These are phyloP conservation scores for Congeria kusceri DNA, from an alignment of 2,888 invertebrate species.

Conservation along the genomic window DNA sequence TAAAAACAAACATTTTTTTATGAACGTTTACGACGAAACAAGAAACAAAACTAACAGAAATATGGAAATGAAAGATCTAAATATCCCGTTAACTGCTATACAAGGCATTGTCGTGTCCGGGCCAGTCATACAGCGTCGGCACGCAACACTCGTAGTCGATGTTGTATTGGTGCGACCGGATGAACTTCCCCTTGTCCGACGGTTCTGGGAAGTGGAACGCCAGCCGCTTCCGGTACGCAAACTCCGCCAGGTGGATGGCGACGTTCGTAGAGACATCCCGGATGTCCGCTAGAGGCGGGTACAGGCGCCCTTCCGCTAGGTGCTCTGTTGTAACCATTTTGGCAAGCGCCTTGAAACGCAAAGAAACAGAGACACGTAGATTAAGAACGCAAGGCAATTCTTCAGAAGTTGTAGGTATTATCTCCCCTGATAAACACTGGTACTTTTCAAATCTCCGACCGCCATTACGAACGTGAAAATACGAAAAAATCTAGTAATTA, in stretches of 20 bases:
- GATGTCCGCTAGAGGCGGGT: constrained; percentile 96
- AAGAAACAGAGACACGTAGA: too few species aligned
- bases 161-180: constrained; percentile 82
- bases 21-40: too few species aligned
- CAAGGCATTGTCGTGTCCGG: constrained; percentile 48
- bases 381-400: too few species aligned
- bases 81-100: too few species aligned
- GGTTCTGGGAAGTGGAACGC: constrained; percentile 87
- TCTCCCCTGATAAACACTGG: too few species aligned
- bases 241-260: constrained; percentile 92
- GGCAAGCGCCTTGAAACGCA: constrained; percentile 89
- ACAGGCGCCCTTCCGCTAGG: constrained; percentile 93
- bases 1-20: too few species aligned
- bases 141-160: constrained; percentile 86
- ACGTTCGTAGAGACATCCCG: constrained; percentile 95
- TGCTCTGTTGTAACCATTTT: constrained; percentile 93
- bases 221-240: constrained; percentile 89
- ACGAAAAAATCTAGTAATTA: too few species aligned
- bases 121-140: constrained; percentile 86
- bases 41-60: too few species aligned
- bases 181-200: constrained; percentile 86
- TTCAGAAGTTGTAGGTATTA: too few species aligned
- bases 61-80: too few species aligned
- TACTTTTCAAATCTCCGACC: too few species aligned
- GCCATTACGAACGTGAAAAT: too few species aligned